Evolutionary conservation across 92 coral and sea anemone genomes (phyloP).

Genomic region (Epizoanthus scotinus): DNA sequence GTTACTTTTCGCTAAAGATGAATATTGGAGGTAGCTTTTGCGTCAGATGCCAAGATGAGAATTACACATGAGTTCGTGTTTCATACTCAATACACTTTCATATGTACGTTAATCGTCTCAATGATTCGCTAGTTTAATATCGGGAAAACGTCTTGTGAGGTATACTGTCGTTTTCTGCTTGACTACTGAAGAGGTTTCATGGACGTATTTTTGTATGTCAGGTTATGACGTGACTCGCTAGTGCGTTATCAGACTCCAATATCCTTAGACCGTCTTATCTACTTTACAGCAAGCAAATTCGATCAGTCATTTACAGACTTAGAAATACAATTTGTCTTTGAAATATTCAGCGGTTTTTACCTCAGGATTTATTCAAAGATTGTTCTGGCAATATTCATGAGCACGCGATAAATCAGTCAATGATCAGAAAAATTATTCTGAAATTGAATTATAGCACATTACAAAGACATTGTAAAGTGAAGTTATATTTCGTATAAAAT

Average conservation of each 20-base stretch:
- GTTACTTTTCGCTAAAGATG: slow-evolving; percentile 36
- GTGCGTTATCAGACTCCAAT: not conserved
- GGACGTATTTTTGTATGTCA: not conserved
- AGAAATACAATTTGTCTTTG: not conserved
- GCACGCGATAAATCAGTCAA: too few species aligned
- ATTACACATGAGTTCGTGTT: not conserved
- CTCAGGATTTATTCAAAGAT: too few species aligned
- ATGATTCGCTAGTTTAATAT: not conserved
- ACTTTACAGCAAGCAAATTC: not conserved
- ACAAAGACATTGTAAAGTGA: too few species aligned
- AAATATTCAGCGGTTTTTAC: not conserved
- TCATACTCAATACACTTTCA: slow-evolving; percentile 6
- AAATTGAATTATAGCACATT: too few species aligned
- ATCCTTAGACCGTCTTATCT: not conserved
- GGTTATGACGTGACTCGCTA: not conserved
- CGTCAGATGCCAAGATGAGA: slow-evolving; percentile 2
- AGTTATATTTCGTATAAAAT: too few species aligned
- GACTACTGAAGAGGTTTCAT: not conserved
- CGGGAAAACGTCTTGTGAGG: slow-evolving; percentile 13
- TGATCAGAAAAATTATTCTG: too few species aligned
- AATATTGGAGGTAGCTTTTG: slow-evolving; percentile 21
- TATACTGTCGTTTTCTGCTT: slow-evolving; percentile 3
- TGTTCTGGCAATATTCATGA: too few species aligned
- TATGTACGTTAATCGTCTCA: not conserved
- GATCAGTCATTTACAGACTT: slow-evolving; percentile 5